Evolutionary conservation across 2,797 vertebrate species (phyloP).

Genomic region (Lagocephalus sceleratus): DNA sequence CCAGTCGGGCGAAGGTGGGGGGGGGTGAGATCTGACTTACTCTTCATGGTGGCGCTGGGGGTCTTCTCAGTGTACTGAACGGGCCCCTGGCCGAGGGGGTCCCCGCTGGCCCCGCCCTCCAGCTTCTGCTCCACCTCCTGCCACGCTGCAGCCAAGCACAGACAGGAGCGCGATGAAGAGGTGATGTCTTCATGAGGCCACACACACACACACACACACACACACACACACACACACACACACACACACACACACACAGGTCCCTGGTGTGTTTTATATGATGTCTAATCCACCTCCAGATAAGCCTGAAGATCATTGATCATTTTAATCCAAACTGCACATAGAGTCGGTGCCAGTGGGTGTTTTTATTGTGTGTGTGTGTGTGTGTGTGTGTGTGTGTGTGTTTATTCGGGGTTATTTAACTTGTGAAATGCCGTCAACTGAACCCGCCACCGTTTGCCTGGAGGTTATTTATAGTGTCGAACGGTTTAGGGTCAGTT

Average conservation of each 20-base stretch:
- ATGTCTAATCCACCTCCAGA: neutral
- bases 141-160: conserved; percentile 80
- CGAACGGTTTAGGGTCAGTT: too few relatives aligned
- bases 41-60: conserved; percentile 82
- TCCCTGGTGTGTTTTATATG: conserved; percentile 12
- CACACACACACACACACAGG: too few relatives aligned
- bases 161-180: neutral
- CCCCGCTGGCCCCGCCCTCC: conserved; percentile 55
- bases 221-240: too few relatives aligned
- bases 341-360: neutral
- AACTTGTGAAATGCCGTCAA: too few relatives aligned
- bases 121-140: conserved; percentile 91
- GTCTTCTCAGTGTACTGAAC: conserved; percentile 90
- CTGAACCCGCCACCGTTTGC: too few relatives aligned
- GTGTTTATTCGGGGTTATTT: neutral
- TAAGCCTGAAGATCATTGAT: conserved; percentile 30
- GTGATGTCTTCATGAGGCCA: neutral
- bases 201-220: too few relatives aligned
- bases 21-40: too few relatives aligned
- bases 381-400: neutral
- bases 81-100: conserved; percentile 61
- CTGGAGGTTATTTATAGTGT: too few relatives aligned
- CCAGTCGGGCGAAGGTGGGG: too few relatives aligned
- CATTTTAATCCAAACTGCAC: too few relatives aligned
- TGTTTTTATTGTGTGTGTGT: neutral